Evolutionary conservation across 2,888 invertebrate genomes (phyloP).

Genomic region (Odiellus spinosus): DNA sequence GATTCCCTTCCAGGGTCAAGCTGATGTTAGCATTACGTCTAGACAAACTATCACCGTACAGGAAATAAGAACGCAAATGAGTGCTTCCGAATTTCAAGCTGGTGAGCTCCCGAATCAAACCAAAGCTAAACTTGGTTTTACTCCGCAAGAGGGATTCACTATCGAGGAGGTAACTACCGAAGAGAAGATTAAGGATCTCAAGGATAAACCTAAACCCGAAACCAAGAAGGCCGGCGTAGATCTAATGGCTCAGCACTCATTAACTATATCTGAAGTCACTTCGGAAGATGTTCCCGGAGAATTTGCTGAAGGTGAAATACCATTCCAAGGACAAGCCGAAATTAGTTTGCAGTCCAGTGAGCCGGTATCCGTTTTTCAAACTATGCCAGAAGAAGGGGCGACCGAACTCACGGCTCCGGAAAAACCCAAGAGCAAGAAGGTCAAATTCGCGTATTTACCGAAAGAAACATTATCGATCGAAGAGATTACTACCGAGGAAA

Average conservation of each 20-base stretch:
- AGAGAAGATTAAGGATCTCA: constrained; percentile 8
- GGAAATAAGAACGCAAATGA: neutral
- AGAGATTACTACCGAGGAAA: constrained; percentile 1
- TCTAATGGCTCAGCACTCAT: neutral
- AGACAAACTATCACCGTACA: neutral
- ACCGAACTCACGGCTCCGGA: neutral
- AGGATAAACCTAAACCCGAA: neutral
- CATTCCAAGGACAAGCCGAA: constrained; percentile 12
- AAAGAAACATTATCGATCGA: neutral
- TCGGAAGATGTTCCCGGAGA: constrained; percentile 6
- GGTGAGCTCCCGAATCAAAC: neutral
- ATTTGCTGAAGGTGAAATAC: constrained; percentile 11
- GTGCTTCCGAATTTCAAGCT: neutral
- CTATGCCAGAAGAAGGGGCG: neutral
- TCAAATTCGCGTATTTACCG: neutral
- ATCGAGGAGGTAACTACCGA: constrained; percentile 14
- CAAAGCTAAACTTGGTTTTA: constrained; percentile 7
- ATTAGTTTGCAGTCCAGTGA: constrained; percentile 2
- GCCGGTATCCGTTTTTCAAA: neutral
- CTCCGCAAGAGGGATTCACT: constrained; percentile 11
- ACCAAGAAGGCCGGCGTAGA: constrained; percentile 3
- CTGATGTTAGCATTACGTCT: constrained; percentile 7
- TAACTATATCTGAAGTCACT: neutral
- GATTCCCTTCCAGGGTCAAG: constrained; percentile 11
- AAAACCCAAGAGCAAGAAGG: neutral